Evolutionary conservation across 1,140 invertebrate genomes (phyloP), one percentile per base, ranked within the genome.

Genomic region (Schlechtendalia chinensis): DNA sequence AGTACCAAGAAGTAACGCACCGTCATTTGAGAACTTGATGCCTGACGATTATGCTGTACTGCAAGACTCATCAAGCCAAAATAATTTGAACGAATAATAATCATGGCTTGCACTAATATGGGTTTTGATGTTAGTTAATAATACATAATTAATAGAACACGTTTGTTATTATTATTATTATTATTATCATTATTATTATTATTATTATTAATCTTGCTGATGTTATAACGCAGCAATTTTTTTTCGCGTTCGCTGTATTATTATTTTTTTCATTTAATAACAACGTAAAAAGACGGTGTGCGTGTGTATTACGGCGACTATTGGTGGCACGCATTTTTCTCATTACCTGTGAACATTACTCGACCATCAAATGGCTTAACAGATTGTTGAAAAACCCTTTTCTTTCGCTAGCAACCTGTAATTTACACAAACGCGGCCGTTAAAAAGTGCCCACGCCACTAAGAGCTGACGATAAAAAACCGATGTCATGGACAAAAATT

Each of bases 301-400:
- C 74, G 74, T 77, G 74, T 61, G 19, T 45, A 77, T 47, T 59
- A 22, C 14, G 17, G 16, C n/a, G 29, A 59, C 74, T 58, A 45
- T 59, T 47, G 29, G 56, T 50, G 56, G 74, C 74, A 77, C 74
- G 74, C 74, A 77, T 77, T 77, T 77, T 77, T 59, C 74, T 77
- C 74, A 77, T 77, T 77, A 77, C 54, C 74, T 19, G 22, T 14
- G 53, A 19, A 58, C 74, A 59, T 77, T 77, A 77, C 32, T 39
- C 54, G 54, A 22, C 74, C 53, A 59, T 58, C 53, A 77, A 77
- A 77, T 77, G 54, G 54, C 54, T 77, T 58, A 77, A 77, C 53
- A 77, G 53, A 77, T 58, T 77, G 74, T 59, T 77, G 74, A 77
- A 59, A 77, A 71, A 59, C 53, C 53, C 74, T 77, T 58, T 77